Base-by-base conservation (phyloP, 2,113 vertebrate genomes). In the Megaceryle maxima region DNA sequence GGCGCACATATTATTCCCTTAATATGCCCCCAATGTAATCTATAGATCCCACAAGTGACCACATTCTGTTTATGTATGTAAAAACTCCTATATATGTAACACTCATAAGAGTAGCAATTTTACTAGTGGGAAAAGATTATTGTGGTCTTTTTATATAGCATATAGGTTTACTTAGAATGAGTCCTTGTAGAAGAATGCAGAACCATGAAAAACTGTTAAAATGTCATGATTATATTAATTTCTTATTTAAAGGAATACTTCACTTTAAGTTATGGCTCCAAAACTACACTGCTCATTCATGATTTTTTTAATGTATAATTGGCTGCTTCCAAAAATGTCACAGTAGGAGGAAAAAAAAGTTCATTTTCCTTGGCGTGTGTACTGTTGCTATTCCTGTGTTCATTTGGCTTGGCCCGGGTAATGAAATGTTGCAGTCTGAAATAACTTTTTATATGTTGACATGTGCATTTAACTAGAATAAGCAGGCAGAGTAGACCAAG, bases 261-360 rank as follows among this genome's bases (percentile, higher is more conserved):
- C 95, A 81, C 84, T 96, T 95, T 86, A 96, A 95, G 90, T 92
- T 95, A 88, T 72, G 90, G 84, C 85, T 96, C 92, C 91, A 95
- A 88, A 94, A 97, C 94, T 96, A 87, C 94, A 92, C 92, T 97
- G 87, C 95, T 96, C 95, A 97, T 97, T 97, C 97, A 97, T 96
- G 94, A 93, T 94, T 97, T 96, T 97, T 73, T 95, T 72, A 84
- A 96, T 94, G 87, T 94, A 90, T 97, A 97, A 97, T 91, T 97
- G 96, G 96, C 93, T 97, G 92, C 92, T 90, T 97, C 96, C 89
- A 97, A 97, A 97, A 97, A 94, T 95, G 89, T 96, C 94, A 94
- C 93, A 95, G 97, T 90, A 96, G 92, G 92, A 88, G 95, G 90
- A 53, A 84, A 96, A 94, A 94, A 96, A 90, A 83, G 60, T 87